Evolutionary conservation across 2,113 vertebrate genomes (phyloP).

Genomic region (Plestiodon gilberti): DNA sequence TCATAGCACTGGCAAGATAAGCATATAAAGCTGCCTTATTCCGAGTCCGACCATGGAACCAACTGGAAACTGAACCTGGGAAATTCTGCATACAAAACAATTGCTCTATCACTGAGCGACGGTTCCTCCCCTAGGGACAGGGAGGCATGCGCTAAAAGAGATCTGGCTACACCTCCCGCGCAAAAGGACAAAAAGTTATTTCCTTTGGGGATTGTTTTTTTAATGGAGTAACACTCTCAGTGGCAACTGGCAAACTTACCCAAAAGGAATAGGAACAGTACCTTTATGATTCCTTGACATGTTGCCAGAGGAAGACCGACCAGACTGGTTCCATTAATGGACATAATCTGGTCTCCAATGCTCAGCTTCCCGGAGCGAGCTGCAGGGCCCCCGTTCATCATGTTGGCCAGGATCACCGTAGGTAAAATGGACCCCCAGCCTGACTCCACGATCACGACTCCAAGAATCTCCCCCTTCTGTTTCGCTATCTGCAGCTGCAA

Average conservation of each 20-base stretch:
- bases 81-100: too few species aligned
- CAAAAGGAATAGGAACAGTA: conserved; percentile 42
- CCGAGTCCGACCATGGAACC: too few species aligned
- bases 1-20: too few species aligned
- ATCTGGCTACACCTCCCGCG: too few species aligned
- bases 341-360: conserved; percentile 99
- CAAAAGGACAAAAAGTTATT: too few species aligned
- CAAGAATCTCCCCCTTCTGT: conserved; percentile 96
- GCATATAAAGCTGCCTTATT: too few species aligned
- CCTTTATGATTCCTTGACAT: conserved; percentile 99
- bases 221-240: background rate
- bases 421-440: conserved; percentile 99
- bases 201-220: background rate
- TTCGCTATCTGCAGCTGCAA: conserved; percentile 95
- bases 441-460: conserved; percentile 97
- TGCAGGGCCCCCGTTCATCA: conserved; percentile 97
- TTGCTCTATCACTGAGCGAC: too few species aligned
- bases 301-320: conserved; percentile 97
- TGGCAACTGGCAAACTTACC: background rate
- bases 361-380: conserved; percentile 97
- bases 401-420: conserved; percentile 97
- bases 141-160: too few species aligned
- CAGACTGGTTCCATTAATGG: conserved; percentile 97
- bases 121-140: too few species aligned
- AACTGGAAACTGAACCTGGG: too few species aligned